phyloP scores from a whole-genome alignment of 2,888 invertebrate species.

The Gymnosoma rotundatum region DNA sequence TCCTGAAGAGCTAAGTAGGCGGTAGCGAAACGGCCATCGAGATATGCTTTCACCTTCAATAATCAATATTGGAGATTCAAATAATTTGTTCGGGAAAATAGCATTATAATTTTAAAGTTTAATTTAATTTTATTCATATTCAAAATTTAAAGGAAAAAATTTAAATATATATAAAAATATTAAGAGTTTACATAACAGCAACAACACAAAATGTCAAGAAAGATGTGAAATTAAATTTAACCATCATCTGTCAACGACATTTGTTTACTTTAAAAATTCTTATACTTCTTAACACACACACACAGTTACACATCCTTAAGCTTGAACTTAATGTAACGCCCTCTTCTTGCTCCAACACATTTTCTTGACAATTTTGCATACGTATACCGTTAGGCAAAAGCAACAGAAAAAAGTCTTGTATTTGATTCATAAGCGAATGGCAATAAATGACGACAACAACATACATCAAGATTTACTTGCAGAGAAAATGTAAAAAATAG shows the following conservation, averaged over 20 bases:
- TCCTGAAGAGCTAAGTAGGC: too few relatives aligned
- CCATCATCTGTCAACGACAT: slow-evolving; percentile 63
- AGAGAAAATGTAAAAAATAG: background rate
- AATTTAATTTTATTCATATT: too few relatives aligned
- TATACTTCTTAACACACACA: slow-evolving; percentile 36
- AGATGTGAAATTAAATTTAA: slow-evolving; percentile 59
- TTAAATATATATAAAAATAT: too few relatives aligned
- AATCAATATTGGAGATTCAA: too few relatives aligned
- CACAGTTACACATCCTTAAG: slow-evolving; percentile 29
- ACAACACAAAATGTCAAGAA: slow-evolving; percentile 34
- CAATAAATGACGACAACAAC: slow-evolving; percentile 68
- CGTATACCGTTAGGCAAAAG: background rate
- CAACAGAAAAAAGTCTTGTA: background rate
- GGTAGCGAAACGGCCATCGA: too few relatives aligned
- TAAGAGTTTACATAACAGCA: too few relatives aligned
- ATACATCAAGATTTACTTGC: slow-evolving; percentile 51
- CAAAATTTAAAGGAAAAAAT: too few relatives aligned
- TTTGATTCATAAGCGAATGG: slow-evolving; percentile 5
- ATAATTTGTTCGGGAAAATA: too few relatives aligned
- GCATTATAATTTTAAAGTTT: too few relatives aligned
- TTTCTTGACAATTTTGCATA: slow-evolving; percentile 36
- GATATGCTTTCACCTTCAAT: too few relatives aligned
- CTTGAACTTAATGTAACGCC: slow-evolving; percentile 26
- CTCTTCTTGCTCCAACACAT: background rate
- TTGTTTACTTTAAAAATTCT: slow-evolving; percentile 57